Conservation (phyloP, 2,888 invertebrate genomes). For the Petrolisthes manimaculis region DNA sequence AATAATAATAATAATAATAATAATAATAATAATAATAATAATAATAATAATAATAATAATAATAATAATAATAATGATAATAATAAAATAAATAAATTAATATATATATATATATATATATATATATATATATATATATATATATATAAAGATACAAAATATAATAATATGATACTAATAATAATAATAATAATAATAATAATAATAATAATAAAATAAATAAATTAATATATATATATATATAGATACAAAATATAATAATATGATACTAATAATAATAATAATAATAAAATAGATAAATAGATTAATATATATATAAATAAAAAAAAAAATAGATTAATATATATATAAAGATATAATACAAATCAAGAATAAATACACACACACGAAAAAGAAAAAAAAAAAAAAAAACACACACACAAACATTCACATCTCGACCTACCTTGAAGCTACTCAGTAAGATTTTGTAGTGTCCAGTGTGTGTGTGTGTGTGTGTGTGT, state of each 20-base stretch:
- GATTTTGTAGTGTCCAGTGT: constrained; percentile 83
- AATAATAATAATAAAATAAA: constrained; percentile 23
- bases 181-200: background rate
- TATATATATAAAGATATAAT: constrained; percentile 36
- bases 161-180: background rate
- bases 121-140: constrained; percentile 38
- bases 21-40: background rate
- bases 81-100: constrained; percentile 21
- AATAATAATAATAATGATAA: background rate
- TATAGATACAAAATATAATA: constrained; percentile 12
- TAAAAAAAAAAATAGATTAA: constrained; percentile 23
- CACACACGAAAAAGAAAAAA: constrained; percentile 8
- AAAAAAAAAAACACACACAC: constrained; percentile 39
- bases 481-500: too few relatives aligned
- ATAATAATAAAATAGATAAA: constrained; percentile 23
- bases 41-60: background rate
- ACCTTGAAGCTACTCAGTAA: constrained; percentile 21
- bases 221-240: constrained; percentile 23
- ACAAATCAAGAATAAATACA: constrained; percentile 21
- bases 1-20: constrained; percentile 8
- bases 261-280: constrained; percentile 6
- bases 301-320: constrained; percentile 18
- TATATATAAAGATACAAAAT: constrained; percentile 35
- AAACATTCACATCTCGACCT: constrained; percentile 40
- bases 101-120: constrained; percentile 22